Conservation (phyloP, 2,888 invertebrate genomes). For the Amphimallon solstitiale region DNA sequence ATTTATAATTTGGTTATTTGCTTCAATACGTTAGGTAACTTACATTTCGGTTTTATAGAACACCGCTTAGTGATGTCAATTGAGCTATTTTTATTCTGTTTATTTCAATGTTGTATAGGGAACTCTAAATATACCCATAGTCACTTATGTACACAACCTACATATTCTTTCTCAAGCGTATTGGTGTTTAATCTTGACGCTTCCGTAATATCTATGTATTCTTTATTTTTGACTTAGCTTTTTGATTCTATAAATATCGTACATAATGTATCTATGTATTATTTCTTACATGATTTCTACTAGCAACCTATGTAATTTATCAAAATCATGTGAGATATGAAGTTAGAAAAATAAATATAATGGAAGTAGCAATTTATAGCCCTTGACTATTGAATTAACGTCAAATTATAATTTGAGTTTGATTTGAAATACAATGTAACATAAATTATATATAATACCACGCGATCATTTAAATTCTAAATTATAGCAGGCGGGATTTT, state of each 20-base stretch:
- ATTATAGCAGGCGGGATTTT: too few species aligned
- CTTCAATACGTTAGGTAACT: conserved; percentile 18
- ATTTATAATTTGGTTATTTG: conserved; percentile 28
- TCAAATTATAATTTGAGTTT: too few species aligned
- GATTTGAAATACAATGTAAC: too few species aligned
- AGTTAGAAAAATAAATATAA: too few species aligned
- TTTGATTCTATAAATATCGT: background rate
- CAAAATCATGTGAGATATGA: too few species aligned
- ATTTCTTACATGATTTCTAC: background rate
- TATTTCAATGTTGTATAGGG: conserved; percentile 25
- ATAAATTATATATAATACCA: too few species aligned
- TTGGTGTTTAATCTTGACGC: conserved; percentile 6
- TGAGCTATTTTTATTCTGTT: conserved; percentile 26
- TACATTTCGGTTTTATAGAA: background rate
- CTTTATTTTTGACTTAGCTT: background rate
- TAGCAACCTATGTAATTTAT: too few species aligned
- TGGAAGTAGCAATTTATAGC: too few species aligned
- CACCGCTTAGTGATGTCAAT: conserved; percentile 19
- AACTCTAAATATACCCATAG: conserved; percentile 11
- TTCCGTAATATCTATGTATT: background rate
- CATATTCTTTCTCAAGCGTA: background rate
- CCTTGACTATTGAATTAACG: too few species aligned
- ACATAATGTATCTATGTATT: background rate
- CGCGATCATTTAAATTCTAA: too few species aligned
- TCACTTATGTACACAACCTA: conserved; percentile 14